Evolutionary conservation across 2,113 vertebrate species (phyloP).

Genomic region (Neoarius graeffei): DNA sequence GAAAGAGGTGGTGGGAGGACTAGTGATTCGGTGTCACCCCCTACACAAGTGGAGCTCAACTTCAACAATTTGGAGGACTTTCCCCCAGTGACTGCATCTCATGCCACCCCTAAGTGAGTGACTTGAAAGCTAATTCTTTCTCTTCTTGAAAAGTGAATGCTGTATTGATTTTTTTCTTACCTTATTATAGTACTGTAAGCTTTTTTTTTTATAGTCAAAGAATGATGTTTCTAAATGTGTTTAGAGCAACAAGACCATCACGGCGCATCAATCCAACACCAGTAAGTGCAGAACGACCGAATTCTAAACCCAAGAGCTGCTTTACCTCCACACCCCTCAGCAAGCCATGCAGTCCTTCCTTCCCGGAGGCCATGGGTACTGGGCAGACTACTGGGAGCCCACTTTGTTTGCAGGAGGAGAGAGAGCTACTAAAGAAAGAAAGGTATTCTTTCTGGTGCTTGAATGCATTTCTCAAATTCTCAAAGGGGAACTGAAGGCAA

Average conservation of each 20-base stretch:
- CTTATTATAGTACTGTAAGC: not conserved
- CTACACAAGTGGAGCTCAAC: constrained; percentile 75
- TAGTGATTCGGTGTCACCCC: constrained; percentile 66
- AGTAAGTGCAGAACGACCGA: constrained; percentile 84
- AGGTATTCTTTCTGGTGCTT: constrained; percentile 70
- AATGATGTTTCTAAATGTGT: not conserved
- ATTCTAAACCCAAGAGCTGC: constrained; percentile 92
- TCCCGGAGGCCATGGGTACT: constrained; percentile 66
- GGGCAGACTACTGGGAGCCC: constrained; percentile 58
- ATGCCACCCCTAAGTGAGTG: constrained; percentile 76
- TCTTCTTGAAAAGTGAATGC: not conserved
- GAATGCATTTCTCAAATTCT: not conserved
- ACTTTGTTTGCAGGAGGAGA: constrained; percentile 86
- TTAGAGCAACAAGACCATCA: constrained; percentile 86
- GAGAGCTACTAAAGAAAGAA: constrained; percentile 91
- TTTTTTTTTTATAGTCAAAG: not conserved
- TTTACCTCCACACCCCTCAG: constrained; percentile 93
- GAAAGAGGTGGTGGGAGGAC: constrained; percentile 63
- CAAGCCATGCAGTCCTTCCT: constrained; percentile 66
- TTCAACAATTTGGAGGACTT: constrained; percentile 95
- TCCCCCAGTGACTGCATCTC: constrained; percentile 83
- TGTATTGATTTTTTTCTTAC: not conserved
- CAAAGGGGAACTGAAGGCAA: too few relatives aligned
- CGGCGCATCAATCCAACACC: constrained; percentile 96
- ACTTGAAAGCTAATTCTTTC: not conserved